Evolutionary conservation across 2,113 vertebrate genomes (phyloP), one percentile per base, ranked within the genome.

Genomic region (Pangasianodon hypophthalmus): DNA sequence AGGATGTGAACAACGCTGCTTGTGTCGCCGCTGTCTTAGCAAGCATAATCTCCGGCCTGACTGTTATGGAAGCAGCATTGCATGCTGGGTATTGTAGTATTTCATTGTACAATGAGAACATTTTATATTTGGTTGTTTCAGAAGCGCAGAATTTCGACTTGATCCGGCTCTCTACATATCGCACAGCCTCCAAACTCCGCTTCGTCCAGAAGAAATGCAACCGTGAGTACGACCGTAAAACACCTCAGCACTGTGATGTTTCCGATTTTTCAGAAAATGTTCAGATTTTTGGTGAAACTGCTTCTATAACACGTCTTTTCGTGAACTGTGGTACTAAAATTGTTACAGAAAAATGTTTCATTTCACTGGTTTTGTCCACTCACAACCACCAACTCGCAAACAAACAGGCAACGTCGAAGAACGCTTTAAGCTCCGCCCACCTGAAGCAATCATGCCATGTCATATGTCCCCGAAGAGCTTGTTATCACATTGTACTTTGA

Each of bases 191-290:
- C 93, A 99, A 99, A 89, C 96, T 99, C 92, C 94, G 98, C 92
- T 99, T 98, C 91, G 95, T 99, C 48, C 98, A 99, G 92, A 99
- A 97, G 92, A 96, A 97, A 92, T 99, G 98, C 93, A 98, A 99
- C 94, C 93, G 98, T 99, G 95, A 98, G 98, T 98, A 32, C 16
- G 58, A 21, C 26, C 41, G 1, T 24, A n/a, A 67, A 37, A 67
- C 54, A 2, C 4, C 62, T 2, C 37, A 41, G n/a, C 10, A 1
- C 16, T n/a, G 7, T 6, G 18, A 24, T 6, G 8, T 26, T 62
- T 62, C 58, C 0, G 24, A 46, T 46, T 46, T 46, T 46, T 46
- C 46, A 46, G 52, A 14, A 52, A 14, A 54, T 13, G 52, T 54
- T 13, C 52, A 14, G 0, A 3, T 4, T 6, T 44, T 24, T 8